These are phyloP conservation scores for Yasuhikotakia modesta DNA, from an alignment of 2,797 vertebrate species.

Conservation along the genomic window DNA sequence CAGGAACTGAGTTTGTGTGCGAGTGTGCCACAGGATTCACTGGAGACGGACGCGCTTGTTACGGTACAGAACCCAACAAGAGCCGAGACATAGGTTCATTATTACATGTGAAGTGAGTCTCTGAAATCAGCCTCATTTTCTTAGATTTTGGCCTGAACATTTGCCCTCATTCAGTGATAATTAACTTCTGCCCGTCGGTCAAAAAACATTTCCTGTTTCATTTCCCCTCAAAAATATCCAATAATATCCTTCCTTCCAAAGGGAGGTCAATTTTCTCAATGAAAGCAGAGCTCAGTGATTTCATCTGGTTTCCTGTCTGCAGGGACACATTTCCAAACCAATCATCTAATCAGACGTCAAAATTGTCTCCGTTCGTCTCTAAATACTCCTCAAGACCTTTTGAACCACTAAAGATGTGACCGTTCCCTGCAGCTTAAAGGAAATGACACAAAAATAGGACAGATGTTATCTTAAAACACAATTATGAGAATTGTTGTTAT, in stretches of 20 bases:
- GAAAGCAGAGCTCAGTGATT: not conserved
- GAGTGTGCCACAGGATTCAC: slow-evolving; percentile 88
- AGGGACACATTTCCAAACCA: not conserved
- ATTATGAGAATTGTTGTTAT: not conserved
- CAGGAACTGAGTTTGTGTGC: slow-evolving; percentile 83
- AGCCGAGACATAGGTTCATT: not conserved
- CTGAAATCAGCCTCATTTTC: too few relatives aligned
- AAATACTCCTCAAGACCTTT: not conserved
- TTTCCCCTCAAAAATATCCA: not conserved
- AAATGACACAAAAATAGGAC: slow-evolving; percentile 7
- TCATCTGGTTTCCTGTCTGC: not conserved
- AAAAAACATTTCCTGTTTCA: slow-evolving; percentile 12
- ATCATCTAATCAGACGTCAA: not conserved
- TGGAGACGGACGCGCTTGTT: slow-evolving; percentile 85
- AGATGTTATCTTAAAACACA: slow-evolving; percentile 10
- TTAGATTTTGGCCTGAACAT: too few relatives aligned
- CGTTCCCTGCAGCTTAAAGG: not conserved
- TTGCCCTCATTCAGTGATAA: not conserved
- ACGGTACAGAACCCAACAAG: slow-evolving; percentile 71
- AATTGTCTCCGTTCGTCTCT: not conserved
- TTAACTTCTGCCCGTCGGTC: not conserved
- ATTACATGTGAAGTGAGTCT: not conserved
- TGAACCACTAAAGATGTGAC: slow-evolving; percentile 3
- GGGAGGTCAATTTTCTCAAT: not conserved
- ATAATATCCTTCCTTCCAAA: not conserved